Percentiles rank a stretch among this genome's conserved stretches.
Evolutionary conservation across 2,113 vertebrate genomes (phyloP).

Genomic region (Gambusia affinis): DNA sequence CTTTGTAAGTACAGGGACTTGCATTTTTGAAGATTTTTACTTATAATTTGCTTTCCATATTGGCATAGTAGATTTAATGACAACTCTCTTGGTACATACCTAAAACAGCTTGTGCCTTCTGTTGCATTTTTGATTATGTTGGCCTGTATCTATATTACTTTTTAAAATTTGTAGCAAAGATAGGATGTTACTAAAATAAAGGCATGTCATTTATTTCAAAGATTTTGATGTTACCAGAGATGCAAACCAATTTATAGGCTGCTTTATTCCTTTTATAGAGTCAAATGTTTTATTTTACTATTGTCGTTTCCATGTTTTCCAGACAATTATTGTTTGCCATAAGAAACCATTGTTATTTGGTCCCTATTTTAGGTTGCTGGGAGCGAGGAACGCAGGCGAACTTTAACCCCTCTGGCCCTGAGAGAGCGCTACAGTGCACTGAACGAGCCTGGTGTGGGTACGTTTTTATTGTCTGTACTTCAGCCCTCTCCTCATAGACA

Average conservation of each 20-base stretch:
- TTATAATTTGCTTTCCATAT: no score
- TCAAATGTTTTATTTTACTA: neutral
- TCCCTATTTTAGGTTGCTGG: slow-evolving; percentile 79
- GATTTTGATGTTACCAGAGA: neutral
- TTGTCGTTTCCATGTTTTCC: neutral
- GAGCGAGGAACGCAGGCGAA: slow-evolving; percentile 89
- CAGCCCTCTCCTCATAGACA: slow-evolving; percentile 45
- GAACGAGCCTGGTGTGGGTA: slow-evolving; percentile 88
- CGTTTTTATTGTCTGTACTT: slow-evolving; percentile 52
- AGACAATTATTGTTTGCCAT: neutral
- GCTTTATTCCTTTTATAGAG: neutral
- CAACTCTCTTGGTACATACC: neutral
- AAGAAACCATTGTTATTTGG: neutral
- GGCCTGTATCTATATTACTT: neutral
- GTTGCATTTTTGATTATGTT: no score
- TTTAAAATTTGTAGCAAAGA: neutral
- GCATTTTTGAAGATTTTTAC: no score
- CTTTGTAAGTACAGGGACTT: no score
- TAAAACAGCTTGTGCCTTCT: no score
- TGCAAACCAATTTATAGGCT: neutral
- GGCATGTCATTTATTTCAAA: neutral
- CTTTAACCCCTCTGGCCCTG: slow-evolving; percentile 89
- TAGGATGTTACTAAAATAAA: neutral
- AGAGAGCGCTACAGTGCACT: slow-evolving; percentile 91
- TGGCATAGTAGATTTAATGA: no score